A percentile compares a stretch with the other conserved stretches of the same genome.
phyloP scores from a whole-genome alignment of 2,113 vertebrate species.

The Rattus rattus region DNA sequence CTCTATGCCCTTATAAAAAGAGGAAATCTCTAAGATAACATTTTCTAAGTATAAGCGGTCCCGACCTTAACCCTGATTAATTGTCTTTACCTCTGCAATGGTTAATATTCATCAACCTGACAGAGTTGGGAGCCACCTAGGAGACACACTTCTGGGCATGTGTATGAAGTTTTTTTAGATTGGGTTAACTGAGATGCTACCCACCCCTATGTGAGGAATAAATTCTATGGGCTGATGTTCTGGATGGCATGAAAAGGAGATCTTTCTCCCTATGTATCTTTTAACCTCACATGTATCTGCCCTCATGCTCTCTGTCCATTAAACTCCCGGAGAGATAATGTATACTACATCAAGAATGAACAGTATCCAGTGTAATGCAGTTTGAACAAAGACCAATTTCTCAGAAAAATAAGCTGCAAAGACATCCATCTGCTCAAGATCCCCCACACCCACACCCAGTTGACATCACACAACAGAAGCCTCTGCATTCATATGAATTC shows the following conservation, averaged over 20 bases:
- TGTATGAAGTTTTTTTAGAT: too few relatives aligned
- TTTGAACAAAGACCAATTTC: background rate
- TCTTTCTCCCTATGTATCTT: rapidly evolving
- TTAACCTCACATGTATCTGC: background rate
- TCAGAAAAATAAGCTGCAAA: conserved; percentile 50
- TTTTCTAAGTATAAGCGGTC: background rate
- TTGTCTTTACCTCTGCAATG: background rate
- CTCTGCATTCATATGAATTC: background rate
- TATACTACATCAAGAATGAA: background rate
- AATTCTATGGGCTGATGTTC: background rate
- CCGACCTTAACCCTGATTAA: background rate
- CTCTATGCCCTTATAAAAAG: background rate
- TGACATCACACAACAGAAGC: conserved; percentile 63
- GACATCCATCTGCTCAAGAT: conserved; percentile 60
- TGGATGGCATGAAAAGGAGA: background rate
- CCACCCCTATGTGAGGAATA: background rate
- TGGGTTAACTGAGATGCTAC: too few relatives aligned
- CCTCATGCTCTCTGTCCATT: background rate
- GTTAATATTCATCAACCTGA: background rate
- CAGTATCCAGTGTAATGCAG: background rate
- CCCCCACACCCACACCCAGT: background rate
- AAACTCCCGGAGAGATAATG: background rate
- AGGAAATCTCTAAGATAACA: background rate
- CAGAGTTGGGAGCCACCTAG: background rate
- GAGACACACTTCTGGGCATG: background rate